Percentiles rank a stretch among this genome's conserved stretches.
Conservation (phyloP, 2,113 vertebrate species). For the Mungos mungo region DNA sequence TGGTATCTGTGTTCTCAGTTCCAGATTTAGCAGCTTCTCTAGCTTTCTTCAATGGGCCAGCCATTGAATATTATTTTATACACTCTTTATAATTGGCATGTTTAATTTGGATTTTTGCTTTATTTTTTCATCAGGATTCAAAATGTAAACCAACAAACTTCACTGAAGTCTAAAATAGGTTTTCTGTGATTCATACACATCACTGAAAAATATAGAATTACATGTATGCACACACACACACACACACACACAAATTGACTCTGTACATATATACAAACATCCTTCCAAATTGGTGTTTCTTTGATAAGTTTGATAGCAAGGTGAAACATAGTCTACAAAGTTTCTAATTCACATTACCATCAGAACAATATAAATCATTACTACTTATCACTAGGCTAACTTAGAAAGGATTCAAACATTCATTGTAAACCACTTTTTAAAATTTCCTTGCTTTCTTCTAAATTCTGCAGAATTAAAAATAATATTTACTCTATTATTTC, state of each 20-base stretch:
- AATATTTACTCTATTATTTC: slow-evolving; percentile 17
- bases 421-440: not conserved
- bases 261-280: not conserved
- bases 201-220: not conserved
- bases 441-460: not conserved
- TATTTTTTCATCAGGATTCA: slow-evolving; percentile 49
- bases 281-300: not conserved
- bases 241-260: not conserved
- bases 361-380: not conserved
- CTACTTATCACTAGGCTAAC: not conserved
- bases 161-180: slow-evolving; percentile 36
- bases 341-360: not conserved
- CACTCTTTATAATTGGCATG: slow-evolving; percentile 1
- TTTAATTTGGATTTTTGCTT: slow-evolving; percentile 36
- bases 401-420: slow-evolving; percentile 6
- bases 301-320: not conserved
- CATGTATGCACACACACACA: not conserved
- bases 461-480: not conserved
- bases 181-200: slow-evolving; percentile 45
- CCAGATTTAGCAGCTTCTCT: slow-evolving; percentile 57
- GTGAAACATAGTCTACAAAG: not conserved
- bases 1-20: slow-evolving; percentile 57
- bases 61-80: not conserved
- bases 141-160: slow-evolving; percentile 59
- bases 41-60: slow-evolving; percentile 57